phyloP scores from a whole-genome alignment of 1,140 invertebrate genomes.

The Gryllus bimaculatus region DNA sequence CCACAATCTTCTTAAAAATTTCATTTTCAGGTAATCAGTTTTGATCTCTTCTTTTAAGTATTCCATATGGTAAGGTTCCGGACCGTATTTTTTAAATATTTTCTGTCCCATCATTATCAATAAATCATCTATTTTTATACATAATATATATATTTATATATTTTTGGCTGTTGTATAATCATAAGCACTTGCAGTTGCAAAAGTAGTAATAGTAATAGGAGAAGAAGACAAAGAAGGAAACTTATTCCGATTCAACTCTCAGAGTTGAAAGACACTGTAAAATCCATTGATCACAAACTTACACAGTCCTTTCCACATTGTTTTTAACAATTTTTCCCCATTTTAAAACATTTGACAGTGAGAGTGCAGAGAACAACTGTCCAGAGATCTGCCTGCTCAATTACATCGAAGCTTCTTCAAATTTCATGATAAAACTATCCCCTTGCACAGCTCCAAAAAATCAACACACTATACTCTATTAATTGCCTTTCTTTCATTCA shows the following conservation, averaged over 20 bases:
- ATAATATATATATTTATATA: not conserved
- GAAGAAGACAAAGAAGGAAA: constrained; percentile 8
- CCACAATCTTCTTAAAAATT: constrained; percentile 16
- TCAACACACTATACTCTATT: not conserved
- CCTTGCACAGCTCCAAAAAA: constrained; percentile 3
- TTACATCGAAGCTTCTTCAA: constrained; percentile 7
- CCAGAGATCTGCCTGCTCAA: constrained; percentile 20
- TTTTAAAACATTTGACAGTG: constrained; percentile 18
- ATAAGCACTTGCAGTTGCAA: not conserved
- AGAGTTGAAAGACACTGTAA: not conserved
- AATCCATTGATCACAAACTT: not conserved
- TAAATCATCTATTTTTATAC: constrained; percentile 6
- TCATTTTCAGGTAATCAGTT: not conserved
- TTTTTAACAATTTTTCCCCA: constrained; percentile 2
- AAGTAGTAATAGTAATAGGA: constrained; percentile 1
- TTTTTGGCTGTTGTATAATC: constrained; percentile 5
- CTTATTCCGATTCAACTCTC: not conserved
- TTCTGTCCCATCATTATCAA: not conserved
- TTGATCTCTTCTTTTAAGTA: not conserved
- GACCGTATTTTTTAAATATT: not conserved
- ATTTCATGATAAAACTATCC: constrained; percentile 2
- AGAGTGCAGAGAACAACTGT: constrained; percentile 11
- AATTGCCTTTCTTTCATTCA: not conserved
- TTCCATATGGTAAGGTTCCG: not conserved
- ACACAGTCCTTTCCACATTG: constrained; percentile 3